Conservation (phyloP, 2,888 invertebrate genomes). For the Caenorhabditis macrosperma region DNA sequence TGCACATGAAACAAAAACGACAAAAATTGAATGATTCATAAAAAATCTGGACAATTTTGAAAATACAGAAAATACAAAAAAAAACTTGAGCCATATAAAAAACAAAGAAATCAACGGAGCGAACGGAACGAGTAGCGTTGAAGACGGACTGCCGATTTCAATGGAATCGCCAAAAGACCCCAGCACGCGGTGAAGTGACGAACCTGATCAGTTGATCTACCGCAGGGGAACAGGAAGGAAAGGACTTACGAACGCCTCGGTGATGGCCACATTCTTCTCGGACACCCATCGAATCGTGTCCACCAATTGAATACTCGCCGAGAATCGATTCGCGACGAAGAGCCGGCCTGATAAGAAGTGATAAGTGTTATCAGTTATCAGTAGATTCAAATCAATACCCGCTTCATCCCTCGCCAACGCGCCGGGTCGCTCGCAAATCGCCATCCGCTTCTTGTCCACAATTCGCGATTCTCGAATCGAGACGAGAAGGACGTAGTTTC, state of each 20-base stretch:
- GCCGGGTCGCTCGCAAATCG: slow-evolving; percentile 67
- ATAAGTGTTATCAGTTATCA: too few species aligned
- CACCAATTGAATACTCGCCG: slow-evolving; percentile 64
- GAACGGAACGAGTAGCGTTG: slow-evolving; percentile 64
- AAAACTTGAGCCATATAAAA: neutral
- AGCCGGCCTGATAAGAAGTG: too few species aligned
- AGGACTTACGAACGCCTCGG: slow-evolving; percentile 48
- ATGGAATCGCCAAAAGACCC: slow-evolving; percentile 67
- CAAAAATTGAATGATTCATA: neutral
- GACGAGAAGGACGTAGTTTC: slow-evolving; percentile 64
- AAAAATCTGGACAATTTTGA: neutral
- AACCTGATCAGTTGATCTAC: too few species aligned
- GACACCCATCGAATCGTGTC: slow-evolving; percentile 68
- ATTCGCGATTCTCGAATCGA: slow-evolving; percentile 66
- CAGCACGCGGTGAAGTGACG: slow-evolving; percentile 66
- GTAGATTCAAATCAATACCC: too few species aligned
- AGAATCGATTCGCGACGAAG: slow-evolving; percentile 64
- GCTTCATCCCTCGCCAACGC: slow-evolving; percentile 68
- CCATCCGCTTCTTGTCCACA: slow-evolving; percentile 65
- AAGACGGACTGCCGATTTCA: slow-evolving; percentile 59
- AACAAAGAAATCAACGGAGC: slow-evolving; percentile 24
- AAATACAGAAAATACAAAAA: neutral
- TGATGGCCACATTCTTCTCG: slow-evolving; percentile 63
- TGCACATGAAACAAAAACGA: too few species aligned
- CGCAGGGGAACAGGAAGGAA: too few species aligned